Percentiles rank a stretch among this genome's conserved stretches.
Evolutionary conservation across 2,113 vertebrate genomes (phyloP).

Genomic region (Chaenocephalus aceratus): DNA sequence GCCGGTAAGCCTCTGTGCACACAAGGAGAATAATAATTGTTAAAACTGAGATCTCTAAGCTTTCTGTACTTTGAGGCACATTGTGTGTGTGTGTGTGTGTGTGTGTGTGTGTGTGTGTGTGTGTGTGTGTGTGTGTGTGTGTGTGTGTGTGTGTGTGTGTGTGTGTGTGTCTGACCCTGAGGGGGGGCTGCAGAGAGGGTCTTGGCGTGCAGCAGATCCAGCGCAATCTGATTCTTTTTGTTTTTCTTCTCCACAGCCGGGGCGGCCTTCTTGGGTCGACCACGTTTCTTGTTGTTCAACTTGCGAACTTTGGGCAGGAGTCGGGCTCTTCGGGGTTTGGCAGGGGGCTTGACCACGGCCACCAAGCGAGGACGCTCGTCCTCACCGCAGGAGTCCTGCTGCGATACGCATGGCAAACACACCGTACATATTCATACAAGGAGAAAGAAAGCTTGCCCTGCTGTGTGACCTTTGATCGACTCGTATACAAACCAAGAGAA

Average conservation of each 20-base stretch:
- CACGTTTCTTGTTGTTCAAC: conserved; percentile 93
- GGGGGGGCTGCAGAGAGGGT: conserved; percentile 91
- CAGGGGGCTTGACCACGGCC: conserved; percentile 87
- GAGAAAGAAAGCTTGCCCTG: neutral
- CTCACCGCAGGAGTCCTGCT: conserved; percentile 92
- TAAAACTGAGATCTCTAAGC: neutral
- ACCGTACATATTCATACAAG: neutral
- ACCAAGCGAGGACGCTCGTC: conserved; percentile 87
- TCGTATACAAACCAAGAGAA: neutral
- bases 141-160: too few species aligned
- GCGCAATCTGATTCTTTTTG: conserved; percentile 92
- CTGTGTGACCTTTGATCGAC: neutral
- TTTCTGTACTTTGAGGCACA: neutral
- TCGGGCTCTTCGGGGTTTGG: conserved; percentile 90
- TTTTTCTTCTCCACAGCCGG: conserved; percentile 88
- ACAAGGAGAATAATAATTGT: conserved; percentile 16
- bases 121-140: too few species aligned
- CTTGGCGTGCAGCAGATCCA: conserved; percentile 93
- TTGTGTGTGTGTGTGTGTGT: neutral
- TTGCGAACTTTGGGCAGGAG: conserved; percentile 93
- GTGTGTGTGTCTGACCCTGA: conserved; percentile 87
- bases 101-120: too few species aligned
- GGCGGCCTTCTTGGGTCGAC: conserved; percentile 94
- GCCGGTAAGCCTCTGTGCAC: conserved; percentile 90
- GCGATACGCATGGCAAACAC: neutral